phyloP scores from a whole-genome alignment of 2,888 invertebrate species.

The Seira ritae region DNA sequence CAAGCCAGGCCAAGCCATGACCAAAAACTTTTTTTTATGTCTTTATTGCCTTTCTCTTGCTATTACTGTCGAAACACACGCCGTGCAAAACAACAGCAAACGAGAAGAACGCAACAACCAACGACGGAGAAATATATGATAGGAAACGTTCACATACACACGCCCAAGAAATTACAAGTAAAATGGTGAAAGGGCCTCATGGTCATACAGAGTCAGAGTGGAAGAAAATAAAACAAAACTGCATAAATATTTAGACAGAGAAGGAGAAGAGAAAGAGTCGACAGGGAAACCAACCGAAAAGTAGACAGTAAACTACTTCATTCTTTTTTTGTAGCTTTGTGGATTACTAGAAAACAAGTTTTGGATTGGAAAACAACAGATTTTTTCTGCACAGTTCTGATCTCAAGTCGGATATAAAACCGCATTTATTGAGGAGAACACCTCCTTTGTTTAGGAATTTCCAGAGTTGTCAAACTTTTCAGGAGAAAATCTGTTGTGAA shows the following conservation, averaged over 20 bases:
- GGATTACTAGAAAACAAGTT: no score
- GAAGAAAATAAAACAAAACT: background rate
- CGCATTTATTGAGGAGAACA: constrained; percentile 9
- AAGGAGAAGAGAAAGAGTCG: background rate
- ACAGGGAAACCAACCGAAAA: background rate
- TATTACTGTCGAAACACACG: constrained; percentile 46
- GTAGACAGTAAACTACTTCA: background rate
- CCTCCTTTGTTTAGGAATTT: constrained; percentile 6
- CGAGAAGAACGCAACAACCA: no score
- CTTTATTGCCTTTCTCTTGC: constrained; percentile 57
- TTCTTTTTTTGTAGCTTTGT: no score
- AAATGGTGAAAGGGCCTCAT: background rate
- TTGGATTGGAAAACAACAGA: background rate
- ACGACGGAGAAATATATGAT: no score
- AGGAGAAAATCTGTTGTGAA: no score
- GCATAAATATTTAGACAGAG: constrained; percentile 12
- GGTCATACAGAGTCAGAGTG: no score
- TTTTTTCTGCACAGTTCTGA: background rate
- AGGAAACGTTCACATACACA: constrained; percentile 21
- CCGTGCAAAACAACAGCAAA: background rate
- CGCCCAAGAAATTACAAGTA: constrained; percentile 44
- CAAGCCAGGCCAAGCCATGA: no score
- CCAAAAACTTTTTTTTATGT: constrained; percentile 61
- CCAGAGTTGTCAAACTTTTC: no score
- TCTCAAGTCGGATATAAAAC: constrained; percentile 13